Conservation (phyloP, 2,113 vertebrate genomes). For the Menura novaehollandiae region DNA sequence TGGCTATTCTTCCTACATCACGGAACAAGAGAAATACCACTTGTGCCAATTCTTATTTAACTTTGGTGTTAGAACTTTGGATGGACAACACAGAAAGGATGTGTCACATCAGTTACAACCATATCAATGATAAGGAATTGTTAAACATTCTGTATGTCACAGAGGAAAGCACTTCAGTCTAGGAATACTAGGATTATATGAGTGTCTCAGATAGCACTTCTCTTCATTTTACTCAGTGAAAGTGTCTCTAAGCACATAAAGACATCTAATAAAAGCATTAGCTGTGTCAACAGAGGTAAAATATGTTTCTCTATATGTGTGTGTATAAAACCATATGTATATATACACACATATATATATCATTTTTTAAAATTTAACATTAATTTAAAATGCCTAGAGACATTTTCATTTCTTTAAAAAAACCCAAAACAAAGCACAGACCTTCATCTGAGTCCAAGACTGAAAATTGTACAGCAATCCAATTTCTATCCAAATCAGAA, state of each 20-base stretch:
- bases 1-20: not conserved
- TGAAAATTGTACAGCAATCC: not conserved
- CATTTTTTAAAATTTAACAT: not conserved
- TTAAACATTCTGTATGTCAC: not conserved
- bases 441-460: conserved; percentile 10
- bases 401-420: not conserved
- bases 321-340: not conserved
- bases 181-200: not conserved
- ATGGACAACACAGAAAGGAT: not conserved
- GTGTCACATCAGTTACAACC: not conserved
- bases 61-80: not conserved
- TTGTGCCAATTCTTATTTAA: not conserved
- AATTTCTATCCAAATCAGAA: not conserved
- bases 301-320: not conserved
- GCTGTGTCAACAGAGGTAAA: not conserved
- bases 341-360: not conserved
- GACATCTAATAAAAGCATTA: not conserved
- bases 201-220: not conserved
- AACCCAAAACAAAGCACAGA: not conserved
- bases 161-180: not conserved
- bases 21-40: not conserved
- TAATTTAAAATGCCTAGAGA: conserved; percentile 16
- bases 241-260: not conserved
- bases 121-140: not conserved
- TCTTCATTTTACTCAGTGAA: not conserved